phyloP scores from a whole-genome alignment of 2,888 invertebrate species.

The Drosophila affinis region DNA sequence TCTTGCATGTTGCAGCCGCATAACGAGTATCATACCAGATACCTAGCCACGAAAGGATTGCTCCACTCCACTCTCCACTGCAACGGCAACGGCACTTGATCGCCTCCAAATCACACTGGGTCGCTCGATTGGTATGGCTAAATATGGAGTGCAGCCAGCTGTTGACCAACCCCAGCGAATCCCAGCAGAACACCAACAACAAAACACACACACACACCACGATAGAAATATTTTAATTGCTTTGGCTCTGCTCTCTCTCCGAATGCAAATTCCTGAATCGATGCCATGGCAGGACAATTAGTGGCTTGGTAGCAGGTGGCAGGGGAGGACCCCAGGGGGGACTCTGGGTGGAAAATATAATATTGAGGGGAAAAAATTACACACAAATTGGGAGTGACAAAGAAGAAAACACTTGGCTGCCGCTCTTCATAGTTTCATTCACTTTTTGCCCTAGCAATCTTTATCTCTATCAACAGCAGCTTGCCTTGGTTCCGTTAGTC shows the following conservation, averaged over 20 bases:
- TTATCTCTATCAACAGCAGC: too few species aligned
- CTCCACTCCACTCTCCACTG: slow-evolving; percentile 3
- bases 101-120: slow-evolving; percentile 40
- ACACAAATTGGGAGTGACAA: not conserved
- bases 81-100: slow-evolving; percentile 11
- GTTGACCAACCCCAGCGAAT: not conserved
- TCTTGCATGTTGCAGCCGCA: slow-evolving; percentile 31
- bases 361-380: not conserved
- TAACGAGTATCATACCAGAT: slow-evolving; percentile 1
- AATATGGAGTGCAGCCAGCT: slow-evolving; percentile 26
- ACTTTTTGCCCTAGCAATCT: too few species aligned
- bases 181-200: not conserved
- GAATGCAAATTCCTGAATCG: slow-evolving; percentile 53
- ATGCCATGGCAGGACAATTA: slow-evolving; percentile 57
- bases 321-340: not conserved
- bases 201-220: too few species aligned
- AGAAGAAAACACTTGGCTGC: too few species aligned
- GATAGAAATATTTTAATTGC: slow-evolving; percentile 50
- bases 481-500: too few species aligned
- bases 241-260: slow-evolving; percentile 9
- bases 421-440: too few species aligned
- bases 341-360: slow-evolving; percentile 11
- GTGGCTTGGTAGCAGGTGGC: slow-evolving; percentile 11
- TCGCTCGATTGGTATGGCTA: slow-evolving; percentile 33
- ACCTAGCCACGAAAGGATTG: slow-evolving; percentile 4